Evolutionary conservation across 2,797 vertebrate genomes (phyloP), one percentile per base, ranked within the genome.

Genomic region (Buceros bicornis): DNA sequence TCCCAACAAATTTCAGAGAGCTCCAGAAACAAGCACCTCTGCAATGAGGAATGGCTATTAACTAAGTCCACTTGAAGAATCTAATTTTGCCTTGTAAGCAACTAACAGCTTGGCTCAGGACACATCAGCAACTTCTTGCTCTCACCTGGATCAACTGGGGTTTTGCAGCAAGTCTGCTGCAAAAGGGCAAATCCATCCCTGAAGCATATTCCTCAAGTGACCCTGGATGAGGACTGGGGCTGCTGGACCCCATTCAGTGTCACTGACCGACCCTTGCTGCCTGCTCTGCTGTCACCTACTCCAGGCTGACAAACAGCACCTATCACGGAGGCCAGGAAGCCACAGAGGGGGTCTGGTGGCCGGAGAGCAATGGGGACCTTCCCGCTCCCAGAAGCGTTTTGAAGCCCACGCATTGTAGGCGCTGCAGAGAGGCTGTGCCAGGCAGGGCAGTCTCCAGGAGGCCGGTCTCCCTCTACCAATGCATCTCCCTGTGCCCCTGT

Each of bases 181-280:
- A 74, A 62, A 80, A 64, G 72, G 18, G 29, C 77, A 86, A 60
- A 81, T 8, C 45, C 35, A 40, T 6, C 17, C 58, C 64, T 26
- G 14, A 4, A 90, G n/a, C 82, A 76, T 7, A 66, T 42, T 48
- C 58, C 47, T 35, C 1, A 31, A 33, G 35, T 3, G 47, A 35
- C 13, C 31, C 42, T 6, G 5, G 21, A 26, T 4, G 14, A n/a
- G 40, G 40, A 43, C 0, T 0, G 0, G 19, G 40, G 12, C 56
- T 65, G 65, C 65, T 60, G 60, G 42, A 74, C 8, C 51, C 16
- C 40, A 6, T 20, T 28, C 20, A 31, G 40, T 11, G 3, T 4
- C 60, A 66, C 64, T 1, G 0, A 8, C 24, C 0, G 0, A 4
- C 13, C 42, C n/a, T 51, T 2, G 0, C 37, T n/a, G 25, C 19